Percentiles rank a stretch among this genome's conserved stretches.
Conservation (phyloP, 2,113 vertebrate genomes). For the Podiceps cristatus region DNA sequence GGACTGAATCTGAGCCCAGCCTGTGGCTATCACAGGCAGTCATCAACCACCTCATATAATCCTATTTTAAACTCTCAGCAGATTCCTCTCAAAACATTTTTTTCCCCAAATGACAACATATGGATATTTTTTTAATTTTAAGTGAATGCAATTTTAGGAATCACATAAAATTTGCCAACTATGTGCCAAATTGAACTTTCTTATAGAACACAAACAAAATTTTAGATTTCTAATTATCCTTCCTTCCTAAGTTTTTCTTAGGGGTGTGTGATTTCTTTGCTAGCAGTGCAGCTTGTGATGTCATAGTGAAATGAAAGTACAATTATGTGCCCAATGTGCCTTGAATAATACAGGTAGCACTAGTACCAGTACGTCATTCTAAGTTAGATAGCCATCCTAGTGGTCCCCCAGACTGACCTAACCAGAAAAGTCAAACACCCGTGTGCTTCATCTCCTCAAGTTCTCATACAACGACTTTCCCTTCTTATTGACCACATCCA, state of each 20-base stretch:
- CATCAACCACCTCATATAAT: neutral
- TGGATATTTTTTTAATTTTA: neutral
- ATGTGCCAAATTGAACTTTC: conserved; percentile 37
- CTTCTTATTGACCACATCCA: neutral
- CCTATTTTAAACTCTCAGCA: neutral
- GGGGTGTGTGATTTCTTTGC: conserved; percentile 51
- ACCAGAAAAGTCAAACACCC: conserved; percentile 11
- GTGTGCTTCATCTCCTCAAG: conserved; percentile 32
- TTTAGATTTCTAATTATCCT: conserved; percentile 50
- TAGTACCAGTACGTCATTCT: conserved; percentile 67
- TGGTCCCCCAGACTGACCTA: conserved; percentile 13
- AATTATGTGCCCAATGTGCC: conserved; percentile 78
- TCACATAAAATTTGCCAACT: conserved; percentile 24
- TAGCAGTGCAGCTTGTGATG: conserved; percentile 70
- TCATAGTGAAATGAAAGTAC: conserved; percentile 76
- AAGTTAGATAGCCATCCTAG: conserved; percentile 64
- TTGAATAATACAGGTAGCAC: conserved; percentile 76
- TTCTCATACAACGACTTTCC: neutral
- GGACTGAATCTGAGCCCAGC: neutral
- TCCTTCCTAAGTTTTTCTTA: conserved; percentile 30
- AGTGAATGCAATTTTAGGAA: neutral
- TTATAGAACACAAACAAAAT: neutral
- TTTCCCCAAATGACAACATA: neutral
- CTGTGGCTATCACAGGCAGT: neutral
- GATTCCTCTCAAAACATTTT: neutral